These are phyloP conservation scores for Gnatocerus cornutus DNA, from an alignment of 2,888 invertebrate genomes.

Conservation along the genomic window DNA sequence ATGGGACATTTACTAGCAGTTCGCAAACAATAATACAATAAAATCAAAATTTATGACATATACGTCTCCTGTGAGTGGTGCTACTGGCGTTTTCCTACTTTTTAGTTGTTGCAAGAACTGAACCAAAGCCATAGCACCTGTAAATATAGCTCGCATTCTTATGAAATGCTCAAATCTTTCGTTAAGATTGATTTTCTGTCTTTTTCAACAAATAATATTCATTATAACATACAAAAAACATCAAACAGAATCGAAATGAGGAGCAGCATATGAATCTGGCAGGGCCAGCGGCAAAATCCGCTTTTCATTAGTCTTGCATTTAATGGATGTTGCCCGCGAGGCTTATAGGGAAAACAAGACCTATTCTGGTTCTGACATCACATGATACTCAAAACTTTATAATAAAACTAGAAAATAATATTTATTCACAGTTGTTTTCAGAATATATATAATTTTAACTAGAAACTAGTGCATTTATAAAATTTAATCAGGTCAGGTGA, in stretches of 20 bases:
- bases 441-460: no score
- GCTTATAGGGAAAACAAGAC: conserved; percentile 64
- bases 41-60: no score
- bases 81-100: no score
- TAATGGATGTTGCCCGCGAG: conserved; percentile 64
- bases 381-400: conserved; percentile 59
- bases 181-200: not conserved
- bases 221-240: conserved; percentile 1
- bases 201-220: conserved; percentile 4
- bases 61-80: no score
- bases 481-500: no score
- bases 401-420: not conserved
- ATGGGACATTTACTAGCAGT: no score
- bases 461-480: no score
- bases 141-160: no score
- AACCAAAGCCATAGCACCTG: no score
- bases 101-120: no score
- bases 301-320: conserved; percentile 60
- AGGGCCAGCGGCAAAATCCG: conserved; percentile 61
- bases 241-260: conserved; percentile 7
- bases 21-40: no score
- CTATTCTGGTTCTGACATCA: conserved; percentile 63
- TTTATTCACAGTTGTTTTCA: not conserved
- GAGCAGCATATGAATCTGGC: conserved; percentile 64
- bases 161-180: no score